phyloP scores from a whole-genome alignment of 2,888 invertebrate species.

The Thumatha senex region DNA sequence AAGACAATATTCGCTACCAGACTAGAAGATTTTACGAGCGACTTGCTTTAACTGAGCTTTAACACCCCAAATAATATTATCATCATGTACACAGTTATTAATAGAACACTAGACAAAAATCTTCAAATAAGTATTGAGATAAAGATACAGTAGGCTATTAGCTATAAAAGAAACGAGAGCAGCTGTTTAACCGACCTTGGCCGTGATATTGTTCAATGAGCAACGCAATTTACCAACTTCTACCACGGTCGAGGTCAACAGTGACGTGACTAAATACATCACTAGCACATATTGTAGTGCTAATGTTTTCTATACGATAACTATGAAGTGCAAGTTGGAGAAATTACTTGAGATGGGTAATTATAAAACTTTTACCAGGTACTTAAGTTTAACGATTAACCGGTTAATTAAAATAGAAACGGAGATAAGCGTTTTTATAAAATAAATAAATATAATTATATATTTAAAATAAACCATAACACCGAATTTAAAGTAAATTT shows the following conservation, averaged over 20 bases:
- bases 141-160: background rate
- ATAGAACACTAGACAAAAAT: no score
- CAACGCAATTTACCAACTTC: constrained; percentile 73
- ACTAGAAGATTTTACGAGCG: no score
- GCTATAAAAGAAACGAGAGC: constrained; percentile 44
- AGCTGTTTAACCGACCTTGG: constrained; percentile 71
- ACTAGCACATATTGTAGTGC: constrained; percentile 11
- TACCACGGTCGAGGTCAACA: constrained; percentile 66
- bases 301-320: no score
- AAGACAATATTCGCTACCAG: background rate
- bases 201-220: constrained; percentile 69
- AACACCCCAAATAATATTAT: background rate
- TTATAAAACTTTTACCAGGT: no score
- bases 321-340: no score
- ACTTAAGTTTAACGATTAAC: constrained; percentile 3
- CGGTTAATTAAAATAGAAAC: no score
- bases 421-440: no score
- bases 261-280: constrained; percentile 42
- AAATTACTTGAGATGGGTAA: no score
- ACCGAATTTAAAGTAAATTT: no score
- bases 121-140: no score
- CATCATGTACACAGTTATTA: background rate
- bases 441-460: no score
- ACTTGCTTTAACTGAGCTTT: background rate
- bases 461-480: no score